A percentile compares a stretch with the other conserved stretches of the same genome.
Conservation (phyloP, 1,140 invertebrate genomes). For the Melitaea cinxia region DNA sequence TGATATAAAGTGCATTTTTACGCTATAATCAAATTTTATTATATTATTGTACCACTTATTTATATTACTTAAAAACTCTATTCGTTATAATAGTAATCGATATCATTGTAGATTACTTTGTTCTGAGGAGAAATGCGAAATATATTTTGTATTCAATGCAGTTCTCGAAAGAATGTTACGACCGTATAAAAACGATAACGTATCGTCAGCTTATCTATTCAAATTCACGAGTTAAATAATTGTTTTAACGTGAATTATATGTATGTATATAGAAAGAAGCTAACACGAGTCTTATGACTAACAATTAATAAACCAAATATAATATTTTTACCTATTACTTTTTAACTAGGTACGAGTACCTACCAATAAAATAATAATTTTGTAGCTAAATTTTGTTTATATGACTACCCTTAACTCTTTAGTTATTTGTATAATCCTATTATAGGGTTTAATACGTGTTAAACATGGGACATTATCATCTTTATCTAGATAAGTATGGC, state of each 20-base stretch:
- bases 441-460: background rate
- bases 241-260: background rate
- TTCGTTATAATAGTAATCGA: no score
- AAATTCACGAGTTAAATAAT: background rate
- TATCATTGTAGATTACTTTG: no score
- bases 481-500: background rate
- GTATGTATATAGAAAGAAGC: background rate
- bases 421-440: background rate
- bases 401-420: no score
- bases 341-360: background rate
- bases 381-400: no score
- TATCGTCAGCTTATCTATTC: slow-evolving; percentile 3
- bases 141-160: background rate
- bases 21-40: no score
- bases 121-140: no score
- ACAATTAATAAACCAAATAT: background rate
- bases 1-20: no score
- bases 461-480: background rate
- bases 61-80: no score
- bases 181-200: background rate
- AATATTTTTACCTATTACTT: background rate
- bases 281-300: background rate
- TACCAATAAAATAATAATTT: background rate
- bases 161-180: background rate
- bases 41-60: no score